A percentile compares a stretch with the other conserved stretches of the same genome.
Conservation (phyloP, 2,797 vertebrate species). For the Spinibarbus caldwelli region DNA sequence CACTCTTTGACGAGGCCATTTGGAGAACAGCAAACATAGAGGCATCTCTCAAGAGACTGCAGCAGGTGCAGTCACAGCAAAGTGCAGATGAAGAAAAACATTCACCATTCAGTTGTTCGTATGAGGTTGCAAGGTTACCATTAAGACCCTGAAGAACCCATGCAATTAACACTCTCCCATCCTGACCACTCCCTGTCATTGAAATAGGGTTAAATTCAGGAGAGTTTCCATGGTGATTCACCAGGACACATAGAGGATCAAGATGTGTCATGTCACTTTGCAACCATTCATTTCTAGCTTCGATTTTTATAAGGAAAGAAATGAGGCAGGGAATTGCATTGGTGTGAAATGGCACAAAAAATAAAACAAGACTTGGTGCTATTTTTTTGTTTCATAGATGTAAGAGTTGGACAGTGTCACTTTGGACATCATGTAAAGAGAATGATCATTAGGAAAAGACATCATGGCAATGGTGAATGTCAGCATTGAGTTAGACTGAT, state of each 20-base stretch:
- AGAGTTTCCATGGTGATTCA: conserved; percentile 45
- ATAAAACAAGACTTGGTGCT: not conserved
- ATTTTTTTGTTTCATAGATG: not conserved
- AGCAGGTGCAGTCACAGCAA: conserved; percentile 37
- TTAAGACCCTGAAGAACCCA: not conserved
- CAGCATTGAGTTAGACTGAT: not conserved
- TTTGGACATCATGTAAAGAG: not conserved
- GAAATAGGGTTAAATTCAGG: not conserved
- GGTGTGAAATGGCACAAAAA: not conserved
- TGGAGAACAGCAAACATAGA: conserved; percentile 39
- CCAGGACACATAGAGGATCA: conserved; percentile 9
- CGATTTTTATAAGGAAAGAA: not conserved
- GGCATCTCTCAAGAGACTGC: conserved; percentile 35
- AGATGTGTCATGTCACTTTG: not conserved
- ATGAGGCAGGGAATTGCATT: not conserved
- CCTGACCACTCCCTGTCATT: not conserved
- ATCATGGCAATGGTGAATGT: not conserved
- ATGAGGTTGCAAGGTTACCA: not conserved
- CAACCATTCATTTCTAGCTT: not conserved
- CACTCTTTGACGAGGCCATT: conserved; percentile 33
- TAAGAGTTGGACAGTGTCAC: not conserved
- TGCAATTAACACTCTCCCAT: not conserved
- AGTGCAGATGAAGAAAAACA: not conserved
- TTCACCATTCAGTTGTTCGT: not conserved
- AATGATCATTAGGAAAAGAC: not conserved